Base-by-base conservation (phyloP, 1,140 invertebrate species). In the Zaprionus tsacasi region DNA sequence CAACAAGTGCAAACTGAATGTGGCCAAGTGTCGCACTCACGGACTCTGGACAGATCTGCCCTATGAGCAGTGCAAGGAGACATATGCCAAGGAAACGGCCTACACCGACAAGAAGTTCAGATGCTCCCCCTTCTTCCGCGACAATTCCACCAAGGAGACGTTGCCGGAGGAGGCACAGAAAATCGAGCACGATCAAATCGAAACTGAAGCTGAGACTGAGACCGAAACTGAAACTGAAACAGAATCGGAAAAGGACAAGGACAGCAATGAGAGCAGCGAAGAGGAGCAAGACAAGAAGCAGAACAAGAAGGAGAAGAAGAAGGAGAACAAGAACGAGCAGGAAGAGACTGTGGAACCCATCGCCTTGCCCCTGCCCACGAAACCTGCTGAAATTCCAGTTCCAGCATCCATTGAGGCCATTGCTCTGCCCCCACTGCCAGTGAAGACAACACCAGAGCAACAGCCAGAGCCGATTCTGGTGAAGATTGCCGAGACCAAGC, bases 1-100 rank as follows among this genome's bases (percentile, higher is more conserved):
- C 48, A 92, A 89, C 71, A 81, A 79, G 48, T 92, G 91, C 72
- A 92, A 92, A 58, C 56, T 92, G 30, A 76, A 71, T 52, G 91
- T 92, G 63, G 91, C 91, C 69, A 91, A 92, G 70, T 92, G 91
- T 30, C 91, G 91, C 48, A 91, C 83, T 1, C 91, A 92, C 27
- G 91, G 91, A 3, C 70, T 82, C 11, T 92, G 91, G 91, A 58
- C 74, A 2, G 91, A 91, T 7, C 56, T 80, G 12, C 13, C 78
- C 13, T 91, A 82, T 50, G 71, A 74, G 25, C 79, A 91, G 57
- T 92, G 91, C 72, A 69, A 86, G 48, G 73, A 76, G 45, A 61
- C 65, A 0, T 91, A 92, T 63, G 70, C 91, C 45, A 76, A 82
- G 61, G 91, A 91, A 36, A 85, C 91, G 2, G 73, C 76, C 59